Evolutionary conservation across 2,113 vertebrate species (phyloP).

Genomic region (Diadophis punctatus): DNA sequence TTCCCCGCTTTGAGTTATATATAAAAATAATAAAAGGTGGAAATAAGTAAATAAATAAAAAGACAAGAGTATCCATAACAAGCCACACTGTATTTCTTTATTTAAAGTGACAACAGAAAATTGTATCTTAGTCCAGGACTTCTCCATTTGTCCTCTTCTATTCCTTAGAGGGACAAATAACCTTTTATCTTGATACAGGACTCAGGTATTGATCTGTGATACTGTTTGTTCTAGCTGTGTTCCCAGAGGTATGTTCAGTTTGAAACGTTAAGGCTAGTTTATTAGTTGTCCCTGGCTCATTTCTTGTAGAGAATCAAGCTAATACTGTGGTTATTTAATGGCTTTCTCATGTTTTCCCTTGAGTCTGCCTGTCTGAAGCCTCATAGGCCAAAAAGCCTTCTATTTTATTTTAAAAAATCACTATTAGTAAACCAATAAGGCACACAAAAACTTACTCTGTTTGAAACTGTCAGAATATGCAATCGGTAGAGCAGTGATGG

Average conservation of each 20-base stretch:
- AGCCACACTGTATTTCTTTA: slow-evolving; percentile 65
- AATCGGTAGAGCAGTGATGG: too few species aligned
- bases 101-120: slow-evolving; percentile 40
- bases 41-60: too few species aligned
- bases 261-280: slow-evolving; percentile 86
- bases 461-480: slow-evolving; percentile 63
- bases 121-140: slow-evolving; percentile 70
- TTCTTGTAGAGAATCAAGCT: slow-evolving; percentile 93
- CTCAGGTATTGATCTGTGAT: slow-evolving; percentile 93
- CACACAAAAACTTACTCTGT: slow-evolving; percentile 62
- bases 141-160: slow-evolving; percentile 61
- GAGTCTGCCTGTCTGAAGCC: slow-evolving; percentile 90
- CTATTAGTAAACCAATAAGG: slow-evolving; percentile 78
- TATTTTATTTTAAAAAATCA: slow-evolving; percentile 31
- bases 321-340: slow-evolving; percentile 99
- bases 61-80: neutral
- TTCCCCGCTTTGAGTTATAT: too few species aligned
- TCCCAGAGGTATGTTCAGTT: slow-evolving; percentile 85
- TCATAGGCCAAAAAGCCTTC: slow-evolving; percentile 80
- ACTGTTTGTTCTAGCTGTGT: slow-evolving; percentile 88
- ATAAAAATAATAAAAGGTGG: too few species aligned
- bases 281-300: slow-evolving; percentile 89
- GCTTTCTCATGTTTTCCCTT: slow-evolving; percentile 96
- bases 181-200: slow-evolving; percentile 94
- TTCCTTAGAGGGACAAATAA: slow-evolving; percentile 87